Evolutionary conservation across 2,888 invertebrate species (phyloP).

Genomic region (Lottia scabra): DNA sequence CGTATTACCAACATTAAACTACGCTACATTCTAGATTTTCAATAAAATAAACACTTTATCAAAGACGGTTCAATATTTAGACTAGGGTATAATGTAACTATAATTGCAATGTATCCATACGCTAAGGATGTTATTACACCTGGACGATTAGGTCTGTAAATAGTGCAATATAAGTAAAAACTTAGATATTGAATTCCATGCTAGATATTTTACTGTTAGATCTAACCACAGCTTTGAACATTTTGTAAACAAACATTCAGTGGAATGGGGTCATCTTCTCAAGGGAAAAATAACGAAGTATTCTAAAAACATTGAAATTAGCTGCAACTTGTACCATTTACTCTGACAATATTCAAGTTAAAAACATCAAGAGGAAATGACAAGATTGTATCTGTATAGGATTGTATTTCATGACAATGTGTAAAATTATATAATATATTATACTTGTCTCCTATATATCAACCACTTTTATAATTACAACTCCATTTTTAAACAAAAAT

Average conservation of each 20-base stretch:
- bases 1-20: not conserved
- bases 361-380: not conserved
- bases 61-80: slow-evolving; percentile 2
- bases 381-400: not conserved
- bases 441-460: too few species aligned
- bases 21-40: not conserved
- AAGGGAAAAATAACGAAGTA: not conserved
- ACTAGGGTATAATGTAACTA: not conserved
- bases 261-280: not conserved
- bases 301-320: not conserved
- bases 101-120: slow-evolving; percentile 1
- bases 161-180: slow-evolving; percentile 2
- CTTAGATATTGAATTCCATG: not conserved
- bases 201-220: not conserved
- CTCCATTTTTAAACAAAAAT: too few species aligned
- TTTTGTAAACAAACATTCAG: not conserved
- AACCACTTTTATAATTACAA: too few species aligned
- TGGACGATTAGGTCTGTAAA: not conserved
- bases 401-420: not conserved
- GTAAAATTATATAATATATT: too few species aligned
- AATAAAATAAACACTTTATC: not conserved
- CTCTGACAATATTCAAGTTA: not conserved
- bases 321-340: not conserved
- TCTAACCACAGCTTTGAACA: not conserved
- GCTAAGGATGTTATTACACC: slow-evolving; percentile 1